Evolutionary conservation across 2,888 invertebrate genomes (phyloP), one percentile per base, ranked within the genome.

Genomic region (Aleiodes testaceus): DNA sequence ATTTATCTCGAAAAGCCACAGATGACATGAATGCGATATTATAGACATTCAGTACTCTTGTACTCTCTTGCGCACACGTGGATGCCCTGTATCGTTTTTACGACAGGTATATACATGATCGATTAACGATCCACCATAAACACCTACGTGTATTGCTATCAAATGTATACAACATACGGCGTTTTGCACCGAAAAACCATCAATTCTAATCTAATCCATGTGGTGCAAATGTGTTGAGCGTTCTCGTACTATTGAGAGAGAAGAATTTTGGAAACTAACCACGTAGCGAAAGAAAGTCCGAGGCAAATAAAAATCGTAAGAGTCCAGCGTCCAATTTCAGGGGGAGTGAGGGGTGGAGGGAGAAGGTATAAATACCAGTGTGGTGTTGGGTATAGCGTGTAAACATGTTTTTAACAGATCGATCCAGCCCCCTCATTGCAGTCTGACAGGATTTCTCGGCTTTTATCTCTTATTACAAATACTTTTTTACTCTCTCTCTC

Each of bases 341-440:
- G 22, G 69, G 45, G 67, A 42, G 50, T 73, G 36, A 36, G 36
- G 36, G 72, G 73, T 73, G 69, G 68, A 67, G 67, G 75, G 74
- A 75, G 75, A 74, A 72, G 73, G 73, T 72, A 74, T 74, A 72
- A 76, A 74, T 70, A 74, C 74, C 74, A 74, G 75, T 77, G 79
- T 70, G 70, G 75, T 73, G 79, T 14, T 55, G 55, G 30, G 55
- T n/a, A 55, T 55, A 83, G 82, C 83, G 82, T 84, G 83, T 83
- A 83, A 84, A 84, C 83, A 83, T 79, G 83, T 83, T 84, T 82
- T 82, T 83, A 84, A 82, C 81, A 82, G 80, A 83, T 83, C 83
- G 83, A 82, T 83, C 78, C 79, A 78, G 26, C 30, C 55, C 53
- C 36, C 50, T 18, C 16, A 50, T 18, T 52, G 52, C 52, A 52